These are phyloP conservation scores for Heteromurus nitidus DNA, from an alignment of 2,888 invertebrate species.

Conservation along the genomic window DNA sequence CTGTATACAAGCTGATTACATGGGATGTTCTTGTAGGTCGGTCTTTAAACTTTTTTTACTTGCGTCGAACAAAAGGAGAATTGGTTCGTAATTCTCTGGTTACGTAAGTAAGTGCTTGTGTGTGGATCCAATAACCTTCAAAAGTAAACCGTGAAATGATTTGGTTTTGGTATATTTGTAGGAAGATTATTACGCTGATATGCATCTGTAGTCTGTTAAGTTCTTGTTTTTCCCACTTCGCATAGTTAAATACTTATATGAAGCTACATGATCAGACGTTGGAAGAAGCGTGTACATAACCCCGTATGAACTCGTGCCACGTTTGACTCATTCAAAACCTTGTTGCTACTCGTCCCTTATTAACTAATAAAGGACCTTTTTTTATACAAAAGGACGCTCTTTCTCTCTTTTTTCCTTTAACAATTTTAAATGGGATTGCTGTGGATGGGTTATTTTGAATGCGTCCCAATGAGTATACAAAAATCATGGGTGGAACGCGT, in stretches of 20 bases:
- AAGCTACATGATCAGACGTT: too few relatives aligned
- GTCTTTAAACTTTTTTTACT: not conserved
- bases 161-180: too few relatives aligned
- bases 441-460: constrained; percentile 49
- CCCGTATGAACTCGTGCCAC: constrained; percentile 63
- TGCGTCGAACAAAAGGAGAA: too few relatives aligned
- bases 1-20: constrained; percentile 39
- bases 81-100: too few relatives aligned
- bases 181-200: too few relatives aligned
- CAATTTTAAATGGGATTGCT: constrained; percentile 21
- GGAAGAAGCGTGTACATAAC: too few relatives aligned
- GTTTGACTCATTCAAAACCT: constrained; percentile 51
- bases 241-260: too few relatives aligned
- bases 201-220: too few relatives aligned
- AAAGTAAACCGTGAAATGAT: too few relatives aligned
- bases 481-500: constrained; percentile 57
- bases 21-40: constrained; percentile 50
- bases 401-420: constrained; percentile 16
- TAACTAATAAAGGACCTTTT: constrained; percentile 37
- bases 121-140: too few relatives aligned
- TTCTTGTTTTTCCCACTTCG: too few relatives aligned
- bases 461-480: constrained; percentile 56
- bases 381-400: not conserved
- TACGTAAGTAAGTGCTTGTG: too few relatives aligned
- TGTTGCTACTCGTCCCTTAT: constrained; percentile 20